phyloP scores from a whole-genome alignment of 2,888 invertebrate species.

The Leptopilina syphax region DNA sequence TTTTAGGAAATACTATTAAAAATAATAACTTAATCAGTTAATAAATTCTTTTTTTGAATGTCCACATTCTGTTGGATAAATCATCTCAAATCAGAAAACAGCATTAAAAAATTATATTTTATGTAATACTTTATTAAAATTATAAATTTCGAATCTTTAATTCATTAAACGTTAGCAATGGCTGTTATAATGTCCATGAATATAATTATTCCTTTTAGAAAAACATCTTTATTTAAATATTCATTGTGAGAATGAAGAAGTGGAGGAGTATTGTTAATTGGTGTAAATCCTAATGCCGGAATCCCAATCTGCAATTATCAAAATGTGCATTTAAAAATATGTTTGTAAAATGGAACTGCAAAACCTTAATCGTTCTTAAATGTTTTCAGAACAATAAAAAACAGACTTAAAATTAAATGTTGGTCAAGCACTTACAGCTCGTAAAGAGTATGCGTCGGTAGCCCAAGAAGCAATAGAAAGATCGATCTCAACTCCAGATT shows the following conservation, averaged over 20 bases:
- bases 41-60: no score
- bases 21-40: no score
- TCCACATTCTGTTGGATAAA: no score
- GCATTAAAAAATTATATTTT: no score
- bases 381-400: no score
- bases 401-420: no score
- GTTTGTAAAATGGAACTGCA: neutral
- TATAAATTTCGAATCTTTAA: no score
- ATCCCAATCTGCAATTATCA: conserved; percentile 80
- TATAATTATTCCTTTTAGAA: conserved; percentile 88
- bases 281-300: conserved; percentile 93
- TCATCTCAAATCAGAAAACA: no score
- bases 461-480: conserved; percentile 90
- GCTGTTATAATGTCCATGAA: conserved; percentile 84
- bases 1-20: no score
- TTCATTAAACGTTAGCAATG: conserved; percentile 79
- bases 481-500: conserved; percentile 78
- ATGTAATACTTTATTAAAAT: no score
- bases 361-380: neutral
- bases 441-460: conserved; percentile 81
- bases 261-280: conserved; percentile 90
- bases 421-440: neutral
- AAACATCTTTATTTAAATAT: conserved; percentile 86
- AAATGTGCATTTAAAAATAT: neutral
- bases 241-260: conserved; percentile 95